Evolutionary conservation across 23 tunicate genomes (phyloP).

Genomic region (Trididemnum nubilum): DNA sequence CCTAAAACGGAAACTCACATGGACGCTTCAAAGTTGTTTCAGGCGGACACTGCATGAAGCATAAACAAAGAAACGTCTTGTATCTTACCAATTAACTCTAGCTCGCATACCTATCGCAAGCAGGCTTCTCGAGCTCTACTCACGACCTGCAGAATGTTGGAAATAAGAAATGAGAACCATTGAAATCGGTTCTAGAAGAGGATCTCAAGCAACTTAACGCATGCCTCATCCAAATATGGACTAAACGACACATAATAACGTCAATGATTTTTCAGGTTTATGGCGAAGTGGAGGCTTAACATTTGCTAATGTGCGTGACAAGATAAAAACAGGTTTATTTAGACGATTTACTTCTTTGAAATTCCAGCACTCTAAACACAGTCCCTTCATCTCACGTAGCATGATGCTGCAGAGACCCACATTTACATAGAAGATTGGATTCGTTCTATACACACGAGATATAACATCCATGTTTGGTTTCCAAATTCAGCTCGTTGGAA

Average conservation of each 20-base stretch:
- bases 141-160: neutral
- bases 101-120: neutral
- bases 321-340: neutral
- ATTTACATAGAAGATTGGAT: too few relatives aligned
- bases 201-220: neutral
- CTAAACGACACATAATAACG: conserved; percentile 6
- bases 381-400: too few relatives aligned
- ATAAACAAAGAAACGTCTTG: neutral
- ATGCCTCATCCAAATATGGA: conserved; percentile 20
- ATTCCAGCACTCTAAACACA: neutral
- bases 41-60: neutral
- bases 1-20: too few relatives aligned
- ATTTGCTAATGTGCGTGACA: neutral
- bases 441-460: too few relatives aligned
- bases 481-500: too few relatives aligned
- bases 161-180: neutral
- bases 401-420: too few relatives aligned
- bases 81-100: neutral
- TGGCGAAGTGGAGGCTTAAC: neutral
- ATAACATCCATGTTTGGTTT: too few relatives aligned
- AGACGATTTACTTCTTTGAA: neutral
- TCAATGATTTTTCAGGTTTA: conserved; percentile 8
- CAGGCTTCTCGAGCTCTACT: neutral
- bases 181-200: neutral
- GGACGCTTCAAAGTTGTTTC: conserved; percentile 1